phyloP scores from a whole-genome alignment of 2,113 vertebrate genomes.

The Rutilus rutilus region DNA sequence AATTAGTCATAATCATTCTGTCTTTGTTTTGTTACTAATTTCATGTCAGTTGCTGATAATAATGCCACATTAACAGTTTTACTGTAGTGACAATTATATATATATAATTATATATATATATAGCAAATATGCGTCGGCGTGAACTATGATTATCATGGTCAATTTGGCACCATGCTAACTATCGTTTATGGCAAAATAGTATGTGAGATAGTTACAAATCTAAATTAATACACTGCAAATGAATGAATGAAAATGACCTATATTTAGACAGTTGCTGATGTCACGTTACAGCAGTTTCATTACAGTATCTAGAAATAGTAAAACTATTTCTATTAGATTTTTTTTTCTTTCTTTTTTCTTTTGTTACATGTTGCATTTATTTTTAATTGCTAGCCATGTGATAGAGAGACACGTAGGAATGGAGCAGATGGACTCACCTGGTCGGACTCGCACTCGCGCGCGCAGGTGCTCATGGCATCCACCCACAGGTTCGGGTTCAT shows the following conservation, averaged over 20 bases:
- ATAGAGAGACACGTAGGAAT: not conserved
- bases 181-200: not conserved
- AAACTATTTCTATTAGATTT: not conserved
- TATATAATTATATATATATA: too few relatives aligned
- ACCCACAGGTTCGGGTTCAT: conserved; percentile 99
- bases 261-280: not conserved
- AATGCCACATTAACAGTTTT: not conserved
- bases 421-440: conserved; percentile 81
- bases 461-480: conserved; percentile 98
- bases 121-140: not conserved
- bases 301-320: not conserved
- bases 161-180: not conserved
- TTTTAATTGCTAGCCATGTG: not conserved
- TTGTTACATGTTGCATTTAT: not conserved
- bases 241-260: not conserved
- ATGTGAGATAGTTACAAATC: not conserved
- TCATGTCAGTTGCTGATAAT: too few relatives aligned
- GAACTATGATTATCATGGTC: not conserved
- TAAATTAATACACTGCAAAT: not conserved
- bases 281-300: not conserved
- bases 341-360: too few relatives aligned
- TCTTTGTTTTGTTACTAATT: not conserved
- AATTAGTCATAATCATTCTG: not conserved
- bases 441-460: conserved; percentile 91
- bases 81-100: not conserved